Base-by-base conservation (phyloP, 2,888 invertebrate genomes). In the Petrophora chlorosata region DNA sequence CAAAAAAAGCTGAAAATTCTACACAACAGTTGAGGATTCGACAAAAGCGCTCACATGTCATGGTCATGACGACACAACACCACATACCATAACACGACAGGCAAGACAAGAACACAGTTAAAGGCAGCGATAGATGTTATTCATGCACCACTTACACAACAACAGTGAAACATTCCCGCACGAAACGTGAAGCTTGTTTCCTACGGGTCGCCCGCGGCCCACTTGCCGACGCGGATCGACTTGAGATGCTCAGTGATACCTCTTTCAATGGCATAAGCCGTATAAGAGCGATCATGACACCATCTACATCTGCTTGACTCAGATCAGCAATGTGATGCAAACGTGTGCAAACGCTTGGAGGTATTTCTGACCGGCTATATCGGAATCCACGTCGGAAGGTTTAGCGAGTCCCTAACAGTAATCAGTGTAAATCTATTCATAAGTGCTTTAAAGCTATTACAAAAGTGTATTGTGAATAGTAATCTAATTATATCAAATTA, bases 81-180 rank as follows among this genome's bases (percentile, higher is more conserved):
- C 83, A 85, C 87, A 83, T 77, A 74, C 77, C 78, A 79, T 70
- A 72, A 76, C 61, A 76, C 67, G 63, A 73, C 67, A 76, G 73
- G 72, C 72, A 68, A 76, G 76, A 76, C 59, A 53, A 75, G 62
- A 63, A 50, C 63, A 62, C 62, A 71, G 28, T 26, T 23, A 9
- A 68, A 69, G 35, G 45, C 67, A 78, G 70, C 73, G 69, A 86
- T 85, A 90, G 90, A 90, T 90, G 90, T 90, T 90, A 90, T 90
- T 90, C 90, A 88, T 90, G 90, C 90, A 90, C 90, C 89, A 86
- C 82, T 70, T 67, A 73, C 67, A 79, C 75, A 73, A 76, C 62
- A 73, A 76, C 61, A 65, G 12, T 25, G 25, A 50, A 53, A 48
- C 46, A 57, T 42, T 56, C 54, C 47, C 56, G 36, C 45, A 49